phyloP scores from a whole-genome alignment of 2,113 vertebrate species.

The Mesitornis unicolor region DNA sequence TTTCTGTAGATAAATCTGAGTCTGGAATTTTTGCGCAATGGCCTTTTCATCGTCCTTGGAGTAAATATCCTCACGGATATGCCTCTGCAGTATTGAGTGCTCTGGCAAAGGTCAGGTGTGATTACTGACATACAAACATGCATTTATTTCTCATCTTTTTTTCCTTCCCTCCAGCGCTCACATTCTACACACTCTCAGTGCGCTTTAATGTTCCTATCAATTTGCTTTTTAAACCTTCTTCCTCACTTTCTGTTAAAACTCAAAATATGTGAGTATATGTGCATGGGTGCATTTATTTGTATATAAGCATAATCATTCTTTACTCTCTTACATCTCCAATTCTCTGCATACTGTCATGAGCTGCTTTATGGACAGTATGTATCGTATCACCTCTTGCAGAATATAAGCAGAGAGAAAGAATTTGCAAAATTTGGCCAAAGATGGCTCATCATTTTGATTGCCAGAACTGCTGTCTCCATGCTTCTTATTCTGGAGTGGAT shows the following conservation, averaged over 20 bases:
- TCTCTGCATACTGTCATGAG: background rate
- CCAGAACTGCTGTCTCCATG: background rate
- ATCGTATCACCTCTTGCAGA: background rate
- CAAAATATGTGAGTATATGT: background rate
- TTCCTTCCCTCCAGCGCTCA: background rate
- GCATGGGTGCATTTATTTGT: conserved; percentile 3
- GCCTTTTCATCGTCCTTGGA: background rate
- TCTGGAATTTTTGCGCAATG: background rate
- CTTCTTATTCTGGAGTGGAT: background rate
- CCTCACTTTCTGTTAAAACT: background rate
- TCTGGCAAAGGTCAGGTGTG: background rate
- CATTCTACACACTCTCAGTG: background rate
- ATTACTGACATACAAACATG: background rate
- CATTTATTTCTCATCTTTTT: conserved; percentile 2
- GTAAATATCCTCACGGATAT: background rate
- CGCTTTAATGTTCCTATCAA: background rate
- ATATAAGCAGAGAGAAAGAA: background rate
- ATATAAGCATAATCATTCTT: background rate
- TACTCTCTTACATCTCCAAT: background rate
- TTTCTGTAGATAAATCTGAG: background rate
- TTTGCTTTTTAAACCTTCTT: background rate
- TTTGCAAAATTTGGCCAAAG: background rate
- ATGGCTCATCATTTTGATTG: background rate
- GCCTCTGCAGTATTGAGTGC: background rate
- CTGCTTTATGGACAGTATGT: background rate